Base-by-base conservation (phyloP, 2,888 invertebrate species). In the Ophion costatus region DNA sequence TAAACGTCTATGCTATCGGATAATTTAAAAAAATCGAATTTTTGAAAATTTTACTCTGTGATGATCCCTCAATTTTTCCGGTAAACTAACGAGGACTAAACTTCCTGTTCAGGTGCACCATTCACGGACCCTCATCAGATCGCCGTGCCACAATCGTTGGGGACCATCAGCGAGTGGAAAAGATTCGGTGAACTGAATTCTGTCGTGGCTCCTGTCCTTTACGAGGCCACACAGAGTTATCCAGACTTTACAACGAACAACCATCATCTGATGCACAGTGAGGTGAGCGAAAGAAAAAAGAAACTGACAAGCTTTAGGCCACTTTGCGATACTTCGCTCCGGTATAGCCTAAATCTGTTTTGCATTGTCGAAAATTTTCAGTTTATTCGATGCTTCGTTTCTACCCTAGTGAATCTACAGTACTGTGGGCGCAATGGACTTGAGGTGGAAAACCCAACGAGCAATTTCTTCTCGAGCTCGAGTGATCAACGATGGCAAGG, bases 351-450 rank as follows among this genome's bases (percentile, higher is more conserved):
- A 33, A 75, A 76, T 24, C 20, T 7, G 29, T 51, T 14, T 51
- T 51, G 5, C 2, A 17, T 51, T 75, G 45, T 1, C 11, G 1
- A 59, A 74, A 73, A 38, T 80, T 86, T 87, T 14, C 83, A 91
- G 86, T 94, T 94, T 84, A 87, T 94, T 80, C 89, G 94, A 77
- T 90, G 89, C 86, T 94, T 94, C 79, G 91, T 94, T 74, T 92
- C 94, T 29, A 89, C 93, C 66, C 80, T 94, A 29, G 90, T 91
- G 81, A 94, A 92, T 83, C 88, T 94, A 61, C 91, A 93, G 75
- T 93, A 94, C 83, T 89, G 94, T 51, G 94, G 94, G 4, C 91
- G 90, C 10, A 86, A 90, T 73, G 92, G 91, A 38, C 93, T 94
- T 87, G 89, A 91, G 20, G 89, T 93, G 20, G 91, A 90, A 61